Evolutionary conservation across 2,797 vertebrate species (phyloP).

Genomic region (Clamator glandarius): DNA sequence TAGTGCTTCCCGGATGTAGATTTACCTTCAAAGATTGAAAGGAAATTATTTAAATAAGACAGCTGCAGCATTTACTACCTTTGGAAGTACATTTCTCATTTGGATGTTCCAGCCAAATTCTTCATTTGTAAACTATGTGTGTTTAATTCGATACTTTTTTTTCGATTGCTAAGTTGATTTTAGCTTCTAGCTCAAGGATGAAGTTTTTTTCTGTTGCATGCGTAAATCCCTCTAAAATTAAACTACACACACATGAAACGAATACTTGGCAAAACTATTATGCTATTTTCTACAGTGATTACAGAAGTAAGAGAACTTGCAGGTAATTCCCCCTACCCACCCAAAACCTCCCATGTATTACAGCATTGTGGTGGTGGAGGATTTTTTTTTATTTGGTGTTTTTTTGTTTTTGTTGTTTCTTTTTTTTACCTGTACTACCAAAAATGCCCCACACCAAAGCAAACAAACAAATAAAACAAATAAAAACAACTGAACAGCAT

Average conservation of each 20-base stretch:
- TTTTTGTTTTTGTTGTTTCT: not conserved
- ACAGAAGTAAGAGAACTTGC: not conserved
- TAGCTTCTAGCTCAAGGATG: not conserved
- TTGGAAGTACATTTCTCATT: not conserved
- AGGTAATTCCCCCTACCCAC: slow-evolving; percentile 3
- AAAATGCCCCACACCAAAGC: not conserved
- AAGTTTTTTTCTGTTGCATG: not conserved
- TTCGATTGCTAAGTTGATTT: not conserved
- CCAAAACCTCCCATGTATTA: not conserved
- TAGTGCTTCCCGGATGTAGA: not conserved
- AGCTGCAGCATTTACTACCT: not conserved
- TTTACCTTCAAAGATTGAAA: not conserved
- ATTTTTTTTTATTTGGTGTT: not conserved
- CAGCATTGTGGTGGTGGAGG: not conserved
- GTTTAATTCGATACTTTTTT: not conserved
- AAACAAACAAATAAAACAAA: not conserved
- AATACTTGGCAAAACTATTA: not conserved
- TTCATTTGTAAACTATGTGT: not conserved
- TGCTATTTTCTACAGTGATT: not conserved
- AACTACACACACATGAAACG: not conserved
- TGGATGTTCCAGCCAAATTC: not conserved
- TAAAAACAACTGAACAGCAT: not conserved
- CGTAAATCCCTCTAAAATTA: slow-evolving; percentile 32
- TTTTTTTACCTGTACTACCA: not conserved
- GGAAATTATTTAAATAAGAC: not conserved